Evolutionary conservation across 2,888 invertebrate genomes (phyloP), one percentile per base, ranked within the genome.

Genomic region (Nephrotoma appendiculata): DNA sequence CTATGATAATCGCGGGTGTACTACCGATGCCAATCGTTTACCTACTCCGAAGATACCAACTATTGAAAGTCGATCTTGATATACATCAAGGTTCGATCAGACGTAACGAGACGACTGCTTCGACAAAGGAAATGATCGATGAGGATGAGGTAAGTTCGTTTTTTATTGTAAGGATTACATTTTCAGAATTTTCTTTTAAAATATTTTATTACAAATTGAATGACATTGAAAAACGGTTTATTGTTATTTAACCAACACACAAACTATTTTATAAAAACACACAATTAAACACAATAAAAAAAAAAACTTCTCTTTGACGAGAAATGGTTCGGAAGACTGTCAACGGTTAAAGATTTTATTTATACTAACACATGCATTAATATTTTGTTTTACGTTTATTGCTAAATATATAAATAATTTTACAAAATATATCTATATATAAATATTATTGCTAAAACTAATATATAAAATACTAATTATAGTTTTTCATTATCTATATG

Each of bases 51-150:
- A 94, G 97, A 90, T 98, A 97, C 94, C 97, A 97, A 91, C 96
- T 97, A 90, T 94, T 97, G 88, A 95, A 96, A 89, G 94, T 97
- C 89, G 98, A 98, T 90, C 94, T 97, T 89, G 96, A 97, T 92
- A 97, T 98, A 90, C 97, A 97, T 91, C 96, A 97, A 92, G 97
- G 97, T 43, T 97, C 97, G 88, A 97, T 98, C 91, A 93, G 97
- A 89, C 94, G 98, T 89, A 97, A 98, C 89, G 98, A 98, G 91
- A 97, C 98, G 44, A 98, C 98, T 0, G 97, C 97, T 11, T 97
- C 97, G 41, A 98, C 98, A 42, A 97, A 97, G 91, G 97, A 97
- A 92, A 98, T 98, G 98, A 97, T 98, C 93, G 96, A 96, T 88
- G 97, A 97, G 89, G 96, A 97, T 89, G 97, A 97, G 91, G 97